Evolutionary conservation across 2,797 vertebrate species (phyloP).

Genomic region (Sardinella longiceps): DNA sequence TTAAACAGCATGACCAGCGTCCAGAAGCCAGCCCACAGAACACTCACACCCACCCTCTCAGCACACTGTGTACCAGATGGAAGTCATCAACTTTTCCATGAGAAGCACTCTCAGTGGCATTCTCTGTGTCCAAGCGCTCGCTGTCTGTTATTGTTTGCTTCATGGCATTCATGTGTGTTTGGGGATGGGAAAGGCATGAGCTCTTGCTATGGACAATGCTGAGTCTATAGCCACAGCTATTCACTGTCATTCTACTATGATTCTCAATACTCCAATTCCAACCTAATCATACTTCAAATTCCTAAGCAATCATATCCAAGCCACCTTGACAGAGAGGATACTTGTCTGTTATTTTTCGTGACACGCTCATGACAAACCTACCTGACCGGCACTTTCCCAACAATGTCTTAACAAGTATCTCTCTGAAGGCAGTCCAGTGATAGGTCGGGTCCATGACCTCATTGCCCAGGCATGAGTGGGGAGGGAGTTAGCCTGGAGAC

Average conservation of each 20-base stretch:
- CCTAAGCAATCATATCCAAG: background rate
- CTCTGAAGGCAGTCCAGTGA: constrained; percentile 37
- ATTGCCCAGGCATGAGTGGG: constrained; percentile 39
- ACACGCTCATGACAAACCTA: constrained; percentile 26
- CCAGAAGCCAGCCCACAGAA: constrained; percentile 34
- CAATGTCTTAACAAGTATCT: constrained; percentile 33
- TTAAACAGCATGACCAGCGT: constrained; percentile 33
- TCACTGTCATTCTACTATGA: constrained; percentile 14
- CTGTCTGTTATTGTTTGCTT: constrained; percentile 27
- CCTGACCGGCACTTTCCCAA: constrained; percentile 28
- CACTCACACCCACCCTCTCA: constrained; percentile 34
- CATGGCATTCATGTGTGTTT: background rate
- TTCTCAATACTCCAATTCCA: background rate
- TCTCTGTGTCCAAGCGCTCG: constrained; percentile 32
- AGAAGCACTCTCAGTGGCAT: constrained; percentile 36
- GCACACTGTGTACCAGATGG: constrained; percentile 49
- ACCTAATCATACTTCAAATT: background rate
- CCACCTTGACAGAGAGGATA: background rate
- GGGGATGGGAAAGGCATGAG: background rate
- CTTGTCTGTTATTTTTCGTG: constrained; percentile 39
- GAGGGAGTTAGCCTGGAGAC: background rate
- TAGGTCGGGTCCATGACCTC: constrained; percentile 40
- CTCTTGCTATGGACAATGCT: background rate
- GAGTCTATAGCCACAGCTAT: constrained; percentile 19
- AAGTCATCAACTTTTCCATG: constrained; percentile 52